phyloP scores from a whole-genome alignment of 1,140 invertebrate genomes.

The Bombus haemorrhoidalis region DNA sequence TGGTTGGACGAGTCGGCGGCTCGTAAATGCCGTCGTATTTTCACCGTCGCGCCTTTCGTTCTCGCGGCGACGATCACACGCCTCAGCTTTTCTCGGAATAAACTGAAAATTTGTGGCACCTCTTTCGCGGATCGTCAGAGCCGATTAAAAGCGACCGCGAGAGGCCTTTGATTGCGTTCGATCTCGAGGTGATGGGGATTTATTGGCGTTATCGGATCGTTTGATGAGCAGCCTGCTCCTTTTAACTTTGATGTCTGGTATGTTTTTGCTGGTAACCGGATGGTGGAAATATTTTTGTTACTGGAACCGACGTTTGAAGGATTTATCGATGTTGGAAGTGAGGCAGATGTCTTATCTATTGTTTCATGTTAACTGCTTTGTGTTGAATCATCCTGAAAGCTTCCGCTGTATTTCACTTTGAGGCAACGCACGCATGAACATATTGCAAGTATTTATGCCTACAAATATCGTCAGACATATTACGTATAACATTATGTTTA shows the following conservation, averaged over 20 bases:
- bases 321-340: not conserved
- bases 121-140: constrained; percentile 2
- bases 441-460: no score
- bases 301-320: no score
- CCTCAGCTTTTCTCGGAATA: constrained; percentile 41
- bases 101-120: constrained; percentile 38
- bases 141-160: not conserved
- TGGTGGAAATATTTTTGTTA: not conserved
- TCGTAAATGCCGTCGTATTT: constrained; percentile 71
- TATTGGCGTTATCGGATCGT: constrained; percentile 17
- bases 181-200: not conserved
- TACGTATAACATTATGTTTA: not conserved
- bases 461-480: not conserved
- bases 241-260: not conserved
- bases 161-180: not conserved
- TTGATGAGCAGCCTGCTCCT: not conserved
- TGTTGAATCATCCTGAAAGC: not conserved
- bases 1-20: constrained; percentile 60
- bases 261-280: not conserved
- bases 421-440: not conserved
- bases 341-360: not conserved
- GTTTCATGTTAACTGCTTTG: not conserved
- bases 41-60: constrained; percentile 40
- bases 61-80: constrained; percentile 28
- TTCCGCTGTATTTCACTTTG: not conserved